Base-by-base conservation (phyloP, 2,888 invertebrate species). In the Pseudococcus viburni region DNA sequence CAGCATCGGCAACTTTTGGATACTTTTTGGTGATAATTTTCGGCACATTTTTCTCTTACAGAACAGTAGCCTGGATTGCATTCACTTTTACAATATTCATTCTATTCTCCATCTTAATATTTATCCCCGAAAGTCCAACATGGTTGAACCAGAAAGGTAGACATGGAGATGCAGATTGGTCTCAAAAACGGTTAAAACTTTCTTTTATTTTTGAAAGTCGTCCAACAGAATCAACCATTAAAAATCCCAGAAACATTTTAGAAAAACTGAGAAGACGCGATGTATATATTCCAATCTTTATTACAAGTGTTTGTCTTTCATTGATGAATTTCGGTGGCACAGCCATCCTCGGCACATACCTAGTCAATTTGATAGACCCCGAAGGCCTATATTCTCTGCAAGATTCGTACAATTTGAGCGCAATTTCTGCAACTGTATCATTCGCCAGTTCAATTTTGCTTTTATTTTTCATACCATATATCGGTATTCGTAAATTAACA, bases 101-200 rank as follows among this genome's bases (percentile, higher is more conserved):
- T 0, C 91, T 92, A 73, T 89, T 92, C 1, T 90, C 92, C 80
- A 91, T 92, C 26, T 33, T 33, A 33, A 33, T 33, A 51, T 90
- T 92, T 42, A 91, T 94, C 39, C 93, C 93, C 0, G 94, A 94
- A 91, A 93, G 93, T 19, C 94, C 94, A 0, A 90, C 92, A 6
- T 94, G 94, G 94, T 90, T 94, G 26, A 91, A 93, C 0, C 91
- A 92, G 46, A 92, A 92, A 88, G 92, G 92, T 85, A 91, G 93
- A 17, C 89, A 91, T 19, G 92, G 92, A 3, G 93, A 93, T 90
- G 94, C 94, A 0, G 91, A 92, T 87, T 90, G 90, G 89, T 90
- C 90, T 0, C 90, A 90, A 51, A 89, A 90, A 59, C 89, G 89
- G 22, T 88, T 90, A 11, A 89, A 42, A 11, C 17, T 80, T n/a